Evolutionary conservation across 1,140 invertebrate genomes (phyloP).

Genomic region (Drusus annulatus): DNA sequence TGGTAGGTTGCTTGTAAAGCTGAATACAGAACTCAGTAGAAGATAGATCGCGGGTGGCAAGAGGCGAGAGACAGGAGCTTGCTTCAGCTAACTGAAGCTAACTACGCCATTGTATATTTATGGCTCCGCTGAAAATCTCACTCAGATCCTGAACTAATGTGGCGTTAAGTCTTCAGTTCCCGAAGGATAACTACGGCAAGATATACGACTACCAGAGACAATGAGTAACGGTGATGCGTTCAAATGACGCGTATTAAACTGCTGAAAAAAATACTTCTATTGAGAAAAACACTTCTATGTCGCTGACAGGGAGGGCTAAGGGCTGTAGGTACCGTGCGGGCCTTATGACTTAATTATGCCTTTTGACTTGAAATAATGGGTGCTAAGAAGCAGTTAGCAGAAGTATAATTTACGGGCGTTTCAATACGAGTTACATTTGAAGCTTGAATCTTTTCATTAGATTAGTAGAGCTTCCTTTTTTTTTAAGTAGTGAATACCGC

Average conservation of each 20-base stretch:
- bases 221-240: not conserved
- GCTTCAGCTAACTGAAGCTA: conserved; percentile 17
- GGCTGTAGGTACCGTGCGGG: too few species aligned
- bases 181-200: conserved; percentile 26
- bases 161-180: conserved; percentile 17
- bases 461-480: too few species aligned
- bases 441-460: too few species aligned
- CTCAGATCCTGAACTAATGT: conserved; percentile 34
- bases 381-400: not conserved
- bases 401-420: too few species aligned
- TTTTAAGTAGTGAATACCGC: too few species aligned
- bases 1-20: too few species aligned
- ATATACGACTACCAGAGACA: conserved; percentile 32
- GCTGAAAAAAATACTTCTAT: not conserved
- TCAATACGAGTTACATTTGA: too few species aligned
- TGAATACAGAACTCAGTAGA: too few species aligned
- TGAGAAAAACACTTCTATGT: not conserved
- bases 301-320: conserved; percentile 1
- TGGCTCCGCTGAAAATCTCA: conserved; percentile 19
- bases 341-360: not conserved
- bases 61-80: not conserved
- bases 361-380: conserved; percentile 5
- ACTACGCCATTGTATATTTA: conserved; percentile 40
- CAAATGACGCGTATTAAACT: conserved; percentile 36
- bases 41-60: not conserved